Conservation (phyloP, 2,888 invertebrate species). For the Dolichopus griseipennis region DNA sequence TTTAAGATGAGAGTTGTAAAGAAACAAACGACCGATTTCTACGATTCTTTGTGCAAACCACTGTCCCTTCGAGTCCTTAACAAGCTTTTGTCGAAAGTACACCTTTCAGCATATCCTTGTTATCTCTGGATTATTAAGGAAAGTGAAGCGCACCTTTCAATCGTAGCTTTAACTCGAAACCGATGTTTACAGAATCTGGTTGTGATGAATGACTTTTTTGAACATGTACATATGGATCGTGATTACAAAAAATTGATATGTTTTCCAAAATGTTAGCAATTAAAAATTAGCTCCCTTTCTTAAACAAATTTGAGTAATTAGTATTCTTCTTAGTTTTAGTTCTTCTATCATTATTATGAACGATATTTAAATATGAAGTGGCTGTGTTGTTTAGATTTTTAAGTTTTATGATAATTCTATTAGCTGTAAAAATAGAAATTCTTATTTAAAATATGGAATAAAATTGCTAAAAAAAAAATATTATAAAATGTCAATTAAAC, state of each 20-base stretch:
- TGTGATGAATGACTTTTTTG: too few species aligned
- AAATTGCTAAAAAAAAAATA: neutral
- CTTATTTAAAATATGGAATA: neutral
- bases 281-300: too few species aligned
- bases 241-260: too few species aligned
- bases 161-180: neutral
- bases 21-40: neutral
- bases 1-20: neutral
- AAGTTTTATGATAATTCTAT: neutral
- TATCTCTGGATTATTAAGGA: neutral
- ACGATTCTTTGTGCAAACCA: conserved; percentile 3
- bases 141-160: neutral
- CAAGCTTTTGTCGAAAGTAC: neutral
- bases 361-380: neutral
- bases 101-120: neutral
- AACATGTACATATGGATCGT: too few species aligned
- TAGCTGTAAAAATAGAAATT: neutral
- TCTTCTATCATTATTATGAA: neutral
- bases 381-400: neutral
- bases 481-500: neutral
- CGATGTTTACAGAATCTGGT: neutral
- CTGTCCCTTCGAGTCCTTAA: neutral
- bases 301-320: too few species aligned
- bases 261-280: too few species aligned
- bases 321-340: too few species aligned